Evolutionary conservation across 2,888 invertebrate species (phyloP).

Genomic region (Sarcophaga subvicina): DNA sequence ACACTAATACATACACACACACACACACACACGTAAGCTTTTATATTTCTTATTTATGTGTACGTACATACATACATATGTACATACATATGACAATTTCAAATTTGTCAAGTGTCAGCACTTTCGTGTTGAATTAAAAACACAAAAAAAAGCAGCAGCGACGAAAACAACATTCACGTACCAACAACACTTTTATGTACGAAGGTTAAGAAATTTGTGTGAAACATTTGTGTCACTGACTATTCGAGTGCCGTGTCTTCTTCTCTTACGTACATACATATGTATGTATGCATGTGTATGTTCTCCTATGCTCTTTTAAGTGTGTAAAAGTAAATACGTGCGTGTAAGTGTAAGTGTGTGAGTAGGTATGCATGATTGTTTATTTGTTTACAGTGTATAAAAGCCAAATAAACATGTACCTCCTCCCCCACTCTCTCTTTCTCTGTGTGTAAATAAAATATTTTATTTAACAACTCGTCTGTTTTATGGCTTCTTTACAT

Average conservation of each 20-base stretch:
- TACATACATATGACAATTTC: conserved; percentile 51
- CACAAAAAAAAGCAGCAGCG: conserved; percentile 46
- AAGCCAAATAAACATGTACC: background rate
- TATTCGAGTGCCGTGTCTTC: too few species aligned
- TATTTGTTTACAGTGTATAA: background rate
- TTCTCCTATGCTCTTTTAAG: background rate
- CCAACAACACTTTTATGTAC: background rate
- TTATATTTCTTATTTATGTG: background rate
- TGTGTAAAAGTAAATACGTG: background rate
- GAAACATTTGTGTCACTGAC: background rate
- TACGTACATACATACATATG: background rate
- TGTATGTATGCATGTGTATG: background rate
- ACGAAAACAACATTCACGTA: background rate
- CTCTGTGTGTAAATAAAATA: too few species aligned
- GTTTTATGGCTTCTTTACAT: background rate
- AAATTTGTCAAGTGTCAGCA: conserved; percentile 69
- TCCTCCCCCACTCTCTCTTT: background rate
- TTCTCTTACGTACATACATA: background rate
- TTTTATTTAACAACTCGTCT: background rate
- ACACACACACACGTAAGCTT: background rate
- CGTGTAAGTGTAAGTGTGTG: background rate
- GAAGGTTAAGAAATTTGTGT: background rate
- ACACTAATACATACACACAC: conserved; percentile 3
- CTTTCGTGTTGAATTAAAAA: conserved; percentile 69
- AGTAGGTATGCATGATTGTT: background rate